Conservation (phyloP, 2,888 invertebrate genomes). For the Phyllotreta cruciferae region DNA sequence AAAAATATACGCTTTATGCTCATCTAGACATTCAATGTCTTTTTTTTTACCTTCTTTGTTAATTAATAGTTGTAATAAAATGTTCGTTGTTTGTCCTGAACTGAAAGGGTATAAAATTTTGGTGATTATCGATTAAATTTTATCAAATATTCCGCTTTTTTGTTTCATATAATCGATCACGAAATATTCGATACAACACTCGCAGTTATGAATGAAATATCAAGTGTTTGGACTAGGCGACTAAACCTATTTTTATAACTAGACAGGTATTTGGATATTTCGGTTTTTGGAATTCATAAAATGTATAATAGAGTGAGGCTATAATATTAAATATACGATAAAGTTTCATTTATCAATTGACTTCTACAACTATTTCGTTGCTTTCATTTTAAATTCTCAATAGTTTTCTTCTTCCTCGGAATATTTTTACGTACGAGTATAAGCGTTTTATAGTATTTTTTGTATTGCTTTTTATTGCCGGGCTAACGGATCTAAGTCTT, state of each 20-base stretch:
- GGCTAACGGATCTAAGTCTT: constrained; percentile 39
- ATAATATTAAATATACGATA: constrained; percentile 34
- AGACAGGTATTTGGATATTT: constrained; percentile 35
- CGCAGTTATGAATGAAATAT: background rate
- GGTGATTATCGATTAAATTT: background rate
- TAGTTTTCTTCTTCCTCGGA: constrained; percentile 36
- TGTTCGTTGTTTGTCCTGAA: constrained; percentile 23
- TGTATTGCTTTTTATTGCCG: constrained; percentile 59
- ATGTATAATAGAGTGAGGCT: constrained; percentile 23
- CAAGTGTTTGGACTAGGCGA: constrained; percentile 29
- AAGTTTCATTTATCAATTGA: constrained; percentile 47
- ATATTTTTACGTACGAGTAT: constrained; percentile 51
- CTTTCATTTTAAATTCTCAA: constrained; percentile 51
- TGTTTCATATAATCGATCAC: background rate
- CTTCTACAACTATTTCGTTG: constrained; percentile 55
- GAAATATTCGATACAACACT: constrained; percentile 7
- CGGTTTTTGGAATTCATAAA: constrained; percentile 38
- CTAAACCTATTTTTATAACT: constrained; percentile 15
- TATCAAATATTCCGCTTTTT: constrained; percentile 15
- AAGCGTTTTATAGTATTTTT: constrained; percentile 53
- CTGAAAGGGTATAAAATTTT: constrained; percentile 10
- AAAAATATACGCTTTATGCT: constrained; percentile 38
- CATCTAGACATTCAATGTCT: constrained; percentile 37
- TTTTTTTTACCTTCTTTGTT: constrained; percentile 14
- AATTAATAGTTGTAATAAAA: constrained; percentile 11